Base-by-base conservation (phyloP, 2,797 vertebrate species). In the Schizothorax lantsangensis region DNA sequence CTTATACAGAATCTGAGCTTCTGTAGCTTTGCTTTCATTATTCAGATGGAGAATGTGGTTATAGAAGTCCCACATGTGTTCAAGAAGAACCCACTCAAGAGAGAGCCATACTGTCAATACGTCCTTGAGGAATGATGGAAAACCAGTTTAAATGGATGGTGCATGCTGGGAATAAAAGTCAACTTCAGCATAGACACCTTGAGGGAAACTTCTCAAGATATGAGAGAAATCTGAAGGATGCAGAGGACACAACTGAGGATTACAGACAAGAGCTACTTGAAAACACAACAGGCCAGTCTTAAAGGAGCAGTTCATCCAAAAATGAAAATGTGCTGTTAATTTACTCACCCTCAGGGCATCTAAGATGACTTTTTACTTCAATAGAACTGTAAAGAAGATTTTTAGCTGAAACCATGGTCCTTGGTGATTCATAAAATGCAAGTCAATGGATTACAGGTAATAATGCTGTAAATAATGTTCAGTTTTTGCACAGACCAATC, bases 51-150 rank as follows among this genome's bases (percentile, higher is more conserved):
- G 85, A 88, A 78, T 54, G 49, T 57, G 74, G 68, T 30, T 84
- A 66, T 6, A 83, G 75, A 86, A 86, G 26, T 62, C 68, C n/a
- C 47, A 64, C 23, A 79, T 3, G 2, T 66, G 30, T 66, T 66
- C 64, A 36, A 66, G 64, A 66, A 33, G 64, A 88, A 85, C 73
- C 47, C 84, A 33, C 14, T 10, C 6, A 4, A 12, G 40, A 84
- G n/a, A 69, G 79, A 2, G 6, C 23, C 17, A 38, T 82, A 85
- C 72, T 88, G 83, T 87, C 30, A 49, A 79, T 54, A 57, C 54
- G 62, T 72, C 81, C 86, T 88, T 86, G 79, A 86, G 86, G 78
- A 79, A 45, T 72, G 77, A 84, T 52, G 59, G 78, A 85, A 90
- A 88, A 78, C 75, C 68, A 83, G 23, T 75, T 84, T 21, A 38